These are phyloP conservation scores for Phoxinus dragarum DNA, from an alignment of 2,797 vertebrate species.

Conservation along the genomic window DNA sequence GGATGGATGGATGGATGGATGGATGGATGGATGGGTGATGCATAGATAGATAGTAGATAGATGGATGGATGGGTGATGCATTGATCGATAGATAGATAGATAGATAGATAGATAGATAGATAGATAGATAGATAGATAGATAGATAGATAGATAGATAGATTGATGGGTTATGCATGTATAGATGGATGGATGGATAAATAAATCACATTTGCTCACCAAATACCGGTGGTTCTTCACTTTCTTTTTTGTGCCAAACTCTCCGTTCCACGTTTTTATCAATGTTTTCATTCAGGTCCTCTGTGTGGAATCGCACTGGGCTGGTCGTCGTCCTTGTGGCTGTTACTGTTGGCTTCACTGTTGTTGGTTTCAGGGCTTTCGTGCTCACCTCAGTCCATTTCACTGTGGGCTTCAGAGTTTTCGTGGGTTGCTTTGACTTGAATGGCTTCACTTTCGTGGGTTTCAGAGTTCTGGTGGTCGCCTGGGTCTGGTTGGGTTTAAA, in stretches of 20 bases:
- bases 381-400: not conserved
- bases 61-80: no score
- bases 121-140: no score
- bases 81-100: no score
- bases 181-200: not conserved
- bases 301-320: constrained; percentile 34
- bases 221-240: constrained; percentile 60
- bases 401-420: not conserved
- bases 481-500: not conserved
- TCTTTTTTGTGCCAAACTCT: constrained; percentile 37
- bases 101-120: no score
- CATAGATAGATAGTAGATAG: no score
- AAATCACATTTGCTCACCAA: constrained; percentile 61
- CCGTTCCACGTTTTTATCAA: constrained; percentile 47
- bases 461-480: not conserved
- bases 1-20: no score
- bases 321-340: constrained; percentile 21
- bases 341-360: constrained; percentile 43
- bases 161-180: not conserved
- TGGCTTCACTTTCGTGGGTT: not conserved
- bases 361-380: not conserved
- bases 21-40: no score
- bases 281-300: constrained; percentile 51
- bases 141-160: no score
- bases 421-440: not conserved